phyloP scores from a whole-genome alignment of 2,113 vertebrate species.

The Pongo abelii region DNA sequence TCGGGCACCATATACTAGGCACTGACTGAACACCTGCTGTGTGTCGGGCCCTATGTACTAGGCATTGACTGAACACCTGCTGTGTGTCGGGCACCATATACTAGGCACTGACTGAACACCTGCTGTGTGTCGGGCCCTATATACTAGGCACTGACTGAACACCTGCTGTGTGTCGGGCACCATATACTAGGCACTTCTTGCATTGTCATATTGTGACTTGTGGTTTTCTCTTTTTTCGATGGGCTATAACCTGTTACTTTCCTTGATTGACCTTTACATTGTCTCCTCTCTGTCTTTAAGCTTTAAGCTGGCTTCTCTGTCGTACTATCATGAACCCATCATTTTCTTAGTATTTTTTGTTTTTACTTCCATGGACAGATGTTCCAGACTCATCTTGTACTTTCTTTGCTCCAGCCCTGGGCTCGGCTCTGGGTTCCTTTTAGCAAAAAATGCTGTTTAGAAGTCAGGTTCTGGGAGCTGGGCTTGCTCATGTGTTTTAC shows the following conservation, averaged over 20 bases:
- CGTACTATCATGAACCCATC: background rate
- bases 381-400: background rate
- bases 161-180: too few relatives aligned
- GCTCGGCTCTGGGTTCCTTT: background rate
- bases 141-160: too few relatives aligned
- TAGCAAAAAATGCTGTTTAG: background rate
- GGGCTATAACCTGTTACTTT: background rate
- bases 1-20: too few relatives aligned
- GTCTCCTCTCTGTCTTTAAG: background rate
- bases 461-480: background rate
- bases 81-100: fast-evolving
- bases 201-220: fast-evolving
- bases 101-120: background rate
- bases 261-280: too few relatives aligned
- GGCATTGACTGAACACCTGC: too few relatives aligned
- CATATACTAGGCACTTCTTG: background rate
- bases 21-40: too few relatives aligned
- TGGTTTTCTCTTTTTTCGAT: background rate
- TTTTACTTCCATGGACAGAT: background rate
- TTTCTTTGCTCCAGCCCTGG: background rate
- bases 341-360: background rate
- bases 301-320: background rate
- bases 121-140: fast-evolving
- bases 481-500: background rate
- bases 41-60: too few relatives aligned